A percentile compares a stretch with the other conserved stretches of the same genome.
These are phyloP conservation scores for Microcebus lehilahytsara DNA, from an alignment of 2,113 vertebrate genomes.

Conservation along the genomic window DNA sequence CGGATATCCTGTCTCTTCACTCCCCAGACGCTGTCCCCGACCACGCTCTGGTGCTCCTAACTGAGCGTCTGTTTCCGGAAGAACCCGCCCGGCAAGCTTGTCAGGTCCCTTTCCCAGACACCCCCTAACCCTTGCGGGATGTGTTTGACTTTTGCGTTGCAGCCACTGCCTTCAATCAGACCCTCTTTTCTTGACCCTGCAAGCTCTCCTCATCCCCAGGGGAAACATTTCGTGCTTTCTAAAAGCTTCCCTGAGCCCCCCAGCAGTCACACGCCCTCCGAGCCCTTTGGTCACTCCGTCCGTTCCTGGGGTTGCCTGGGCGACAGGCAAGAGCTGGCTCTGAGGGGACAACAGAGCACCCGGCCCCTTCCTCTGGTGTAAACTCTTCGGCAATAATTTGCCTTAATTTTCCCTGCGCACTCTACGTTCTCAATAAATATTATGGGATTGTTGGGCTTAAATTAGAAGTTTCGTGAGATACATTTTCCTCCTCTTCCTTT, in stretches of 20 bases:
- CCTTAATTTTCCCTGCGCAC: fast-evolving
- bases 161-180: background rate
- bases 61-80: background rate
- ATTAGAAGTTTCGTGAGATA: background rate
- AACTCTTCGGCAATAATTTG: fast-evolving
- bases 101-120: background rate
- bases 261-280: no score
- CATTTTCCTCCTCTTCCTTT: background rate
- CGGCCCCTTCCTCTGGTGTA: background rate
- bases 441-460: background rate
- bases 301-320: background rate
- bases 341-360: fast-evolving
- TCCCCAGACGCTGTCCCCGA: background rate
- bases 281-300: no score
- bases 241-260: background rate
- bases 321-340: background rate
- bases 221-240: background rate
- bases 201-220: background rate
- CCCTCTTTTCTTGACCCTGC: background rate
- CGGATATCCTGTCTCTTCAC: background rate
- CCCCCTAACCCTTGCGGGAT: background rate
- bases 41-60: fast-evolving
- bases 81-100: background rate
- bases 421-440: background rate
- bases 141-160: no score